A percentile compares a stretch with the other conserved stretches of the same genome.
phyloP scores from a whole-genome alignment of 2,888 invertebrate species.

The Globia sparganii region DNA sequence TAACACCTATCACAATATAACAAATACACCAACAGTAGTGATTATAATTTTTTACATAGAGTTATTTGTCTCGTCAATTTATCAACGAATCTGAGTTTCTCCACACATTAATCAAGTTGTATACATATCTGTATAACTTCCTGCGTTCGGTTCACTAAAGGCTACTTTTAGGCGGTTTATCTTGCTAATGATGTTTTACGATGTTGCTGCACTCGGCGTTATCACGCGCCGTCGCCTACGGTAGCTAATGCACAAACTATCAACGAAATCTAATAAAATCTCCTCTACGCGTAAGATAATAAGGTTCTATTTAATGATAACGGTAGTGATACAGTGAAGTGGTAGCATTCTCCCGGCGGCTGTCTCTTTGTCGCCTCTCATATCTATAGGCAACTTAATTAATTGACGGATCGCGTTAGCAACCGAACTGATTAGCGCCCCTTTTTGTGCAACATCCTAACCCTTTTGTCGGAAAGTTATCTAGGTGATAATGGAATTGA shows the following conservation, averaged over 20 bases:
- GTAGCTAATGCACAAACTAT: constrained; percentile 81
- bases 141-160: constrained; percentile 80
- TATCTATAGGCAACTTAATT: constrained; percentile 85
- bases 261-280: constrained; percentile 63
- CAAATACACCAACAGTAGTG: constrained; percentile 21
- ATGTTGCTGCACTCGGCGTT: constrained; percentile 81
- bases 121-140: constrained; percentile 78
- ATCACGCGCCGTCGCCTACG: constrained; percentile 85
- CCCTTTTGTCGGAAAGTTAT: constrained; percentile 82
- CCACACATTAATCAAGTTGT: constrained; percentile 74
- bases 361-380: constrained; percentile 84
- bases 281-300: constrained; percentile 66
- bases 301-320: constrained; percentile 69
- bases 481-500: constrained; percentile 70
- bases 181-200: constrained; percentile 90
- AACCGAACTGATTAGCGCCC: constrained; percentile 76
- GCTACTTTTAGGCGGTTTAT: constrained; percentile 86
- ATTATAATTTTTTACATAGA: constrained; percentile 41
- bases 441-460: constrained; percentile 82
- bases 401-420: constrained; percentile 87
- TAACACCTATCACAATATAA: constrained; percentile 42
- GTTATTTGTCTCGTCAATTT: constrained; percentile 47
- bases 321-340: constrained; percentile 61
- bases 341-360: constrained; percentile 76
- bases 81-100: constrained; percentile 48